phyloP scores from a whole-genome alignment of 2,888 invertebrate species.

The Mythimna albipuncta region DNA sequence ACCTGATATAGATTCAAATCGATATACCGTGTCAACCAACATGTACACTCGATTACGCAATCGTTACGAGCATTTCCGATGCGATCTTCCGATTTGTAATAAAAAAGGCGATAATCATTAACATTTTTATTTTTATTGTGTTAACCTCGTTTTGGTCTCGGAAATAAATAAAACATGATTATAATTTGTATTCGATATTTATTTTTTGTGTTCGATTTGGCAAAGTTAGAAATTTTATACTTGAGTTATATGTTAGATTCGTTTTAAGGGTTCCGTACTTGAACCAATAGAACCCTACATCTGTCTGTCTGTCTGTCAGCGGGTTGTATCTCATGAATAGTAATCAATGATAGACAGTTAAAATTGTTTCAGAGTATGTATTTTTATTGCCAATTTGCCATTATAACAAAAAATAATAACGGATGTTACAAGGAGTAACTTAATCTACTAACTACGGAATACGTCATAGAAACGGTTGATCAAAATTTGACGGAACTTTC shows the following conservation, averaged over 20 bases:
- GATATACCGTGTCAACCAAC: conserved; percentile 25
- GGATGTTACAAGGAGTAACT: too few species aligned
- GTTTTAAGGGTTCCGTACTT: not conserved
- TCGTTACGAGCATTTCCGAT: conserved; percentile 25
- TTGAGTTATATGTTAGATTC: not conserved
- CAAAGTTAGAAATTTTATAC: not conserved
- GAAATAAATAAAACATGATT: conserved; percentile 37
- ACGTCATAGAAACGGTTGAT: too few species aligned
- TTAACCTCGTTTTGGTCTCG: conserved; percentile 36
- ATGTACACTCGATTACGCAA: conserved; percentile 34
- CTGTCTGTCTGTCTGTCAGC: too few species aligned
- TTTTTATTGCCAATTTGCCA: too few species aligned
- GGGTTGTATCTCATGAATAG: too few species aligned
- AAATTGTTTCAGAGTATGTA: too few species aligned
- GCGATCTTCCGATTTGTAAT: conserved; percentile 32
- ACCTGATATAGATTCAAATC: conserved; percentile 28
- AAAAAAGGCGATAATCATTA: conserved; percentile 40
- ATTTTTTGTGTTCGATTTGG: not conserved
- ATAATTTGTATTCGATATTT: conserved; percentile 10
- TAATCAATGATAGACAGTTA: too few species aligned
- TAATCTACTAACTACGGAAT: too few species aligned
- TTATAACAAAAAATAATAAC: too few species aligned
- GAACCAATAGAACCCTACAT: too few species aligned
- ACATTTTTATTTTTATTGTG: conserved; percentile 35
- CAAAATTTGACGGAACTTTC: too few species aligned